Percentiles rank a stretch among this genome's conserved stretches.
Evolutionary conservation across 2,888 invertebrate species (phyloP).

Genomic region (Agonopterix alstromeriana): DNA sequence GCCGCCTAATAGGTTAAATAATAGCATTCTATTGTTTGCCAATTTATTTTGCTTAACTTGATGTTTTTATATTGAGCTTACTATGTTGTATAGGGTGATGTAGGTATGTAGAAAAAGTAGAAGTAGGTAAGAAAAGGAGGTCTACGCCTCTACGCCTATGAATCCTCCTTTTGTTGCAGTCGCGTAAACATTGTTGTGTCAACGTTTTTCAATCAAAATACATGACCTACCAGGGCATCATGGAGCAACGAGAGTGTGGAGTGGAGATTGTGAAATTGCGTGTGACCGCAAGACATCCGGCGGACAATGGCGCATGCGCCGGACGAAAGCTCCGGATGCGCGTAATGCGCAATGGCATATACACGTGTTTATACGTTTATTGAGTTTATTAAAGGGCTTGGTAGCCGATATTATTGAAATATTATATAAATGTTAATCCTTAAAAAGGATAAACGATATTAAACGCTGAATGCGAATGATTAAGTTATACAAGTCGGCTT

Average conservation of each 20-base stretch:
- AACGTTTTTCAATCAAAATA: no score
- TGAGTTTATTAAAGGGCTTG: background rate
- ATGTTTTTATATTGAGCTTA: background rate
- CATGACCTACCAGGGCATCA: constrained; percentile 40
- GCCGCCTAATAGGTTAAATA: constrained; percentile 22
- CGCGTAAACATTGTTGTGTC: no score
- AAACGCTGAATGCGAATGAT: no score
- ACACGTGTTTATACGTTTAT: constrained; percentile 27
- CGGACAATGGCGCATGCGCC: constrained; percentile 53
- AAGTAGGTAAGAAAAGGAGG: no score
- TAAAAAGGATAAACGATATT: no score
- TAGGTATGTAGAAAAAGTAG: no score
- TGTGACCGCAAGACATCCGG: constrained; percentile 75
- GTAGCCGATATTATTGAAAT: no score
- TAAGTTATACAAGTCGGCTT: no score
- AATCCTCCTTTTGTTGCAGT: no score
- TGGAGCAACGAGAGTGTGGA: constrained; percentile 24
- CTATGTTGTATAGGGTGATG: no score
- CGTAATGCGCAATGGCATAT: constrained; percentile 51
- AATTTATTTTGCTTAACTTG: constrained; percentile 1
- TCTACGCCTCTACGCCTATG: no score
- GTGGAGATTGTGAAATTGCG: constrained; percentile 70
- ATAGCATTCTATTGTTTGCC: constrained; percentile 16
- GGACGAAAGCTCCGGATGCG: constrained; percentile 66
- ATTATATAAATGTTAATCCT: no score